Evolutionary conservation across 2,797 vertebrate species (phyloP), one percentile per base, ranked within the genome.

Genomic region (Sebastes minor): DNA sequence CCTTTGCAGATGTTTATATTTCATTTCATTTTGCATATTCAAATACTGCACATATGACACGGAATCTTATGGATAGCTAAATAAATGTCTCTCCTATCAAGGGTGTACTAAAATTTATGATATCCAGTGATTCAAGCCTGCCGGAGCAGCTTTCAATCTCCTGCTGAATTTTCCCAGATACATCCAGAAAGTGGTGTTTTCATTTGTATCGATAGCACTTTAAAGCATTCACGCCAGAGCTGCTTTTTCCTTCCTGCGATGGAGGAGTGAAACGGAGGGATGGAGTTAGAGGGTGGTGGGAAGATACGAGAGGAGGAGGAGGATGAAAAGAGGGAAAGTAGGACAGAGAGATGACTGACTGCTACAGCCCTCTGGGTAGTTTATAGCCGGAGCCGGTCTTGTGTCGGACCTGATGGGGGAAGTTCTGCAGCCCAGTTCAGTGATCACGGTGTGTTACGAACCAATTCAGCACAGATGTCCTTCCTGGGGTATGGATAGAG

Each of bases 261-360:
- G 71, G 85, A 82, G 80, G 78, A 85, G 81, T 76, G 76, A 82
- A 89, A 85, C 27, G 76, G 72, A 77, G 74, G 74, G 86, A 89
- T 84, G 69, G 61, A 87, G 76, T 86, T 56, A 70, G 61, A 81
- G 78, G 82, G 83, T 74, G 82, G 83, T 74, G 63, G 88, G 61
- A 83, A 85, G 84, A 84, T 84, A 74, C 78, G 82, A 87, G 84
- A 67, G 63, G 38, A 86, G 71, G 77, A 85, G 71, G 77, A 79
- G 71, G 78, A 81, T 85, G 82, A 89, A 89, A 90, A 75, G 84
- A 83, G 71, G 80, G 78, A 90, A 92, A 92, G 86, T 93, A 89
- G 86, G 89, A 87, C 90, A 93, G 87, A 83, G 83, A 65, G 80
- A 90, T 70, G 86, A 83, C 73, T 78, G 90, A 86, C 86, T 86